Conservation (phyloP, 2,113 vertebrate species). For the Saguinus midas region DNA sequence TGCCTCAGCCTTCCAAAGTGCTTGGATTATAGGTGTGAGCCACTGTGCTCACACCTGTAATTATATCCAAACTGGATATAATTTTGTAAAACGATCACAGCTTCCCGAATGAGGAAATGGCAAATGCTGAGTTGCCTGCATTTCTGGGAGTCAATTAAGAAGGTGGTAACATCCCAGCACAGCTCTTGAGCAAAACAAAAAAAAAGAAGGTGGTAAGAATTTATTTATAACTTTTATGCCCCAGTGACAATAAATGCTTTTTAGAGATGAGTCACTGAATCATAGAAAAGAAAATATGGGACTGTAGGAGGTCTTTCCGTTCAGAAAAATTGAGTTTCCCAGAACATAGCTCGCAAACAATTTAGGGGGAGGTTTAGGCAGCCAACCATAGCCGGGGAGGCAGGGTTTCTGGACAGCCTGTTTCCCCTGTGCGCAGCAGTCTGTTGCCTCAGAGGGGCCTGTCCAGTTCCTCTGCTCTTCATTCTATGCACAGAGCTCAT, state of each 20-base stretch:
- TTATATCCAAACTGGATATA: background rate
- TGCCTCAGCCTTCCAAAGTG: too few species aligned
- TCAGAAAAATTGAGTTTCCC: conserved; percentile 65
- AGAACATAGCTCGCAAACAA: conserved; percentile 33
- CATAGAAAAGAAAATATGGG: conserved; percentile 58
- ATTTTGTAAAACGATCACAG: conserved; percentile 58
- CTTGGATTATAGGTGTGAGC: too few species aligned
- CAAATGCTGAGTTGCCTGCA: conserved; percentile 48
- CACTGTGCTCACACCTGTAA: too few species aligned
- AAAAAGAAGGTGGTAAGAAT: conserved; percentile 68
- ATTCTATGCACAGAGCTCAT: background rate
- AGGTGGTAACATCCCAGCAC: conserved; percentile 45
- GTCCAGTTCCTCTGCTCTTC: background rate
- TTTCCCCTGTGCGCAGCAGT: background rate
- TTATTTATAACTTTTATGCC: conserved; percentile 67
- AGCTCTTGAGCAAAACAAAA: too few species aligned
- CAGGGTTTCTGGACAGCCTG: background rate
- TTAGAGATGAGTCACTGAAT: conserved; percentile 69
- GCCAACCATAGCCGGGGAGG: background rate
- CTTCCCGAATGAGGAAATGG: conserved; percentile 55
- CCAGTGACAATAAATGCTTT: conserved; percentile 69
- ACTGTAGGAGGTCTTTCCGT: conserved; percentile 47
- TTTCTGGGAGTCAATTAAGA: conserved; percentile 74
- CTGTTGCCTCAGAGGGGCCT: background rate
- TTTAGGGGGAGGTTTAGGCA: background rate